Evolutionary conservation across 1,140 invertebrate genomes (phyloP).

Genomic region (Thaumetopoea pityocampa): DNA sequence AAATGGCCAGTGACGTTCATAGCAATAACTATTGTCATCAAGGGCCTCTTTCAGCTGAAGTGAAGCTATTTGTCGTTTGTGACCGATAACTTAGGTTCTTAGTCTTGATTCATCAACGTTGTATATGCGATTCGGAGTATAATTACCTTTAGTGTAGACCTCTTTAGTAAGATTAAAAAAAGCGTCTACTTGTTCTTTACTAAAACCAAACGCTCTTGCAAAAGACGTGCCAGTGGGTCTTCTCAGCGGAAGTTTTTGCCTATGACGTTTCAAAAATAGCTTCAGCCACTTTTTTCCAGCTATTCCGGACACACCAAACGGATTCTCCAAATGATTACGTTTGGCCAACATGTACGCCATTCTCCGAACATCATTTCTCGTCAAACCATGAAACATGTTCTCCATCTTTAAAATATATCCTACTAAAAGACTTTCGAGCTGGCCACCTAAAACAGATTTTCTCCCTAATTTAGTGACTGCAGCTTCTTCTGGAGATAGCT

Average conservation of each 20-base stretch:
- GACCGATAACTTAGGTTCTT: conserved; percentile 16
- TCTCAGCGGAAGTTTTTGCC: conserved; percentile 7
- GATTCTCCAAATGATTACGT: conserved; percentile 20
- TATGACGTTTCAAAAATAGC: conserved; percentile 22
- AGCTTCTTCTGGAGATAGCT: conserved; percentile 18
- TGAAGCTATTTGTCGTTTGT: conserved; percentile 15
- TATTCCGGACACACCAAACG: conserved; percentile 14
- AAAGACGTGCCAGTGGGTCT: conserved; percentile 3
- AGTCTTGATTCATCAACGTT: conserved; percentile 41
- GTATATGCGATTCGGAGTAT: conserved; percentile 25
- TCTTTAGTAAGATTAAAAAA: conserved; percentile 21
- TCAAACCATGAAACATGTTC: conserved; percentile 21
- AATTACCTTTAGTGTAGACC: conserved; percentile 11
- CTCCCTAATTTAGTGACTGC: conserved; percentile 16
- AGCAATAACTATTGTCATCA: conserved; percentile 20
- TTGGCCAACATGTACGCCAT: conserved; percentile 27
- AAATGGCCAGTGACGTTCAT: conserved; percentile 22
- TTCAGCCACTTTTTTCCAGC: conserved; percentile 20
- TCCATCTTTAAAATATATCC: conserved; percentile 23
- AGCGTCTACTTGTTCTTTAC: conserved; percentile 14
- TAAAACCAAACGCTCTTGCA: conserved; percentile 2
- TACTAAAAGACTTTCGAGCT: conserved; percentile 21
- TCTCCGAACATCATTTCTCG: conserved; percentile 18
- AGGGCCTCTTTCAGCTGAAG: conserved; percentile 23
- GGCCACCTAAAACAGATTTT: conserved; percentile 21